Evolutionary conservation across 1,140 invertebrate genomes (phyloP).

Genomic region (Drosophila sechellia): DNA sequence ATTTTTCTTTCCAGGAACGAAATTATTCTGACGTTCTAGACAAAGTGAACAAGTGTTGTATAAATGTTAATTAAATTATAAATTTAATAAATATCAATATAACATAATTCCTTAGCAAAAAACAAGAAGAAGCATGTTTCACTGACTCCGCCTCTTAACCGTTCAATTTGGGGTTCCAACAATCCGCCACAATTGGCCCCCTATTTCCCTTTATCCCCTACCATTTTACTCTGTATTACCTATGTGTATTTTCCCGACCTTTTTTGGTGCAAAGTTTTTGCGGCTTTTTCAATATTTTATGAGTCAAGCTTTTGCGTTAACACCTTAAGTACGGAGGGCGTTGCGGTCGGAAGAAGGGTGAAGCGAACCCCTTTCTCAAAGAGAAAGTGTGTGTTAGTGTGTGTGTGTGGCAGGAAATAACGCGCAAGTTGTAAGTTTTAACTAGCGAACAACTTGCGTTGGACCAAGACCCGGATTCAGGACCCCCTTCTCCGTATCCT

Average conservation of each 20-base stretch:
- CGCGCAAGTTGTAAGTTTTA: constrained; percentile 81
- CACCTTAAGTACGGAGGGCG: constrained; percentile 81
- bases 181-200: constrained; percentile 20
- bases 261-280: constrained; percentile 82
- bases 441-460: constrained; percentile 69
- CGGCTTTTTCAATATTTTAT: constrained; percentile 84
- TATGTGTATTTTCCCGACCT: constrained; percentile 38
- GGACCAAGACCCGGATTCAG: constrained; percentile 24
- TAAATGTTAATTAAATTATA: background rate
- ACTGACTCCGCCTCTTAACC: constrained; percentile 58
- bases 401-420: constrained; percentile 76
- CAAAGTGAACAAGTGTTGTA: background rate
- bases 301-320: constrained; percentile 83
- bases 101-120: background rate
- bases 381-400: background rate
- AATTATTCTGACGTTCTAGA: background rate
- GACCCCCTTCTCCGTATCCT: background rate
- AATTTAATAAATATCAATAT: background rate
- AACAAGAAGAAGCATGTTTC: constrained; percentile 33
- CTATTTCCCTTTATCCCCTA: background rate
- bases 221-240: constrained; percentile 20
- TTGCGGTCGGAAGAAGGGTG: constrained; percentile 47
- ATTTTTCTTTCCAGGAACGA: constrained; percentile 1
- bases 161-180: constrained; percentile 65
- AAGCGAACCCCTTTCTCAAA: background rate